Evolutionary conservation across 2,888 invertebrate species (phyloP).

Genomic region (Eurois occulta): DNA sequence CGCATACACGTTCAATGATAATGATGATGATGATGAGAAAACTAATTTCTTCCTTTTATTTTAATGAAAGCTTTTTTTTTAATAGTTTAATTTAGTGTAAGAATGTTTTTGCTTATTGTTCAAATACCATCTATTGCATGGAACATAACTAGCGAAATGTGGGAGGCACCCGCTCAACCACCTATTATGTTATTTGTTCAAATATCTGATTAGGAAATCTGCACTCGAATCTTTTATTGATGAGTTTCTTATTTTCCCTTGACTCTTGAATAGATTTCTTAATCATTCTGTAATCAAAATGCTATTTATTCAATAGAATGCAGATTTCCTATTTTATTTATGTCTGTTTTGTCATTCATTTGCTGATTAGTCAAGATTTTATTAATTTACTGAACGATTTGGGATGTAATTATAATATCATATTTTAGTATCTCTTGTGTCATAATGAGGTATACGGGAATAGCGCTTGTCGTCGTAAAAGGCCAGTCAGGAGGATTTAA

Average conservation of each 20-base stretch:
- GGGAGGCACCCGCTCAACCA: no score
- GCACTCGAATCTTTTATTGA: neutral
- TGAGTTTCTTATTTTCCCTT: neutral
- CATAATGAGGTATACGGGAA: no score
- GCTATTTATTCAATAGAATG: constrained; percentile 1
- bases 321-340: constrained; percentile 7
- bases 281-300: neutral
- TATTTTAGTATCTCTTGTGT: no score
- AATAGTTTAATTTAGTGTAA: no score
- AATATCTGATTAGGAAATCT: neutral
- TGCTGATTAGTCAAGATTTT: neutral
- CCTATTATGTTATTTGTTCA: neutral
- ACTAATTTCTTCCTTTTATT: no score
- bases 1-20: no score
- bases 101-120: no score
- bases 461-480: no score
- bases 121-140: no score
- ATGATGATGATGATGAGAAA: no score
- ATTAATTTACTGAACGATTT: neutral
- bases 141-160: no score
- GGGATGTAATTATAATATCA: neutral
- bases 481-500: no score
- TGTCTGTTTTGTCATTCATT: constrained; percentile 14
- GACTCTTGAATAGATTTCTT: constrained; percentile 4
- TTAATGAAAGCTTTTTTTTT: neutral